Evolutionary conservation across 2,888 invertebrate species (phyloP), one percentile per base, ranked within the genome.

Genomic region (Diloba caeruleocephala): DNA sequence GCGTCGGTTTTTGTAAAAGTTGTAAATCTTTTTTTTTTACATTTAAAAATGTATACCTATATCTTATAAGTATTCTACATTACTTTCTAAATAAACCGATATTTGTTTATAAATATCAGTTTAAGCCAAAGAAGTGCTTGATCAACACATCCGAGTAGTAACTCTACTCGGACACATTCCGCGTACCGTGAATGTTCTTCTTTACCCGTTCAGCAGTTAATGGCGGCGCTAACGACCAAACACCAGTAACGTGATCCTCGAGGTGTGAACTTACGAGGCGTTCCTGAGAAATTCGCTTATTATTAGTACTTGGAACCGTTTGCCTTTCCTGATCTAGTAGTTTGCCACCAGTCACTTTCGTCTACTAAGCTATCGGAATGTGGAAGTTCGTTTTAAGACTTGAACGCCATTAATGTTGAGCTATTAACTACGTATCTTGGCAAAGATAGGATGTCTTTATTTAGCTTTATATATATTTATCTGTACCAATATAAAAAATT

Each of bases 261-360:
- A 79, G 78, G 79, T 83, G 81, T 78, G 76, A 81, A 82, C 68
- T 61, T 61, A 71, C 62, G 46, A 67, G 62, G 48, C 45, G 59
- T 66, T 80, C 73, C 79, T 58, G 21, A 65, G 84, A 80, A 76
- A 78, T 73, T 71, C 43, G 68, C 70, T 74, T 78, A 78, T 78
- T 79, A 80, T 76, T 79, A 71, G 74, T 84, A 79, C 79, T 64
- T 75, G 72, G 79, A 81, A 82, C 42, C 4, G 63, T 56, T 63
- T 44, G 59, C 63, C 67, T 74, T 73, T 68, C 63, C 75, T 76
- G 75, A 80, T 81, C 73, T 71, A 67, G 51, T 61, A 49, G 55
- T 46, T 51, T 46, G 57, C 46, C 58, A 61, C 58, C 28, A 58
- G 45, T 48, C 48, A 39, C 37, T 55, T 49, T 54, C 46, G 42